Conservation (phyloP, 1,140 invertebrate genomes). For the Drosophila hydei region DNA sequence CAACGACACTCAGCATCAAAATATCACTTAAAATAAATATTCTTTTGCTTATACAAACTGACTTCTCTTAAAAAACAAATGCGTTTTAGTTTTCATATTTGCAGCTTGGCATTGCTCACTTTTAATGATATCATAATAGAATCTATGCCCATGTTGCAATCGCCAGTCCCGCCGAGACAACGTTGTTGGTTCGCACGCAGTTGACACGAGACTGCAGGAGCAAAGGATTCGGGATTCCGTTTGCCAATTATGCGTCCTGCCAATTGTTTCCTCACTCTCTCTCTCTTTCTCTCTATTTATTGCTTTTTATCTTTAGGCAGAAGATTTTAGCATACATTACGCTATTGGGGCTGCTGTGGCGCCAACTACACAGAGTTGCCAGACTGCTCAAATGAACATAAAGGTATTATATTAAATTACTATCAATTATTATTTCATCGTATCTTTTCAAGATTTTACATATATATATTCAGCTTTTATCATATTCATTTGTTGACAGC, state of each 20-base stretch:
- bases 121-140: constrained; percentile 15
- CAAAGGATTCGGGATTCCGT: constrained; percentile 15
- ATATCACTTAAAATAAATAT: neutral
- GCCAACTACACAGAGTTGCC: constrained; percentile 12
- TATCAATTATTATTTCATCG: too few species aligned
- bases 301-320: constrained; percentile 1
- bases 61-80: neutral
- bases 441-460: too few species aligned
- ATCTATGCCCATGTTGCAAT: constrained; percentile 25
- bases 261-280: constrained; percentile 1
- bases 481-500: neutral
- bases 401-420: too few species aligned
- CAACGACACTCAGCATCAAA: neutral
- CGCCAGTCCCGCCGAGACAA: constrained; percentile 29
- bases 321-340: neutral
- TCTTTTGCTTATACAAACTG: too few species aligned
- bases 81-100: constrained; percentile 1
- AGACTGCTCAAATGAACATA: neutral
- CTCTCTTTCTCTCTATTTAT: neutral
- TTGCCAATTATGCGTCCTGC: constrained; percentile 29
- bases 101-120: constrained; percentile 17
- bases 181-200: constrained; percentile 49
- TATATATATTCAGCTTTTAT: too few species aligned
- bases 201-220: constrained; percentile 43
- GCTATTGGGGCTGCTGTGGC: constrained; percentile 12